Evolutionary conservation across 2,113 vertebrate genomes (phyloP), one percentile per base, ranked within the genome.

Genomic region (Gymnobelideus leadbeateri): DNA sequence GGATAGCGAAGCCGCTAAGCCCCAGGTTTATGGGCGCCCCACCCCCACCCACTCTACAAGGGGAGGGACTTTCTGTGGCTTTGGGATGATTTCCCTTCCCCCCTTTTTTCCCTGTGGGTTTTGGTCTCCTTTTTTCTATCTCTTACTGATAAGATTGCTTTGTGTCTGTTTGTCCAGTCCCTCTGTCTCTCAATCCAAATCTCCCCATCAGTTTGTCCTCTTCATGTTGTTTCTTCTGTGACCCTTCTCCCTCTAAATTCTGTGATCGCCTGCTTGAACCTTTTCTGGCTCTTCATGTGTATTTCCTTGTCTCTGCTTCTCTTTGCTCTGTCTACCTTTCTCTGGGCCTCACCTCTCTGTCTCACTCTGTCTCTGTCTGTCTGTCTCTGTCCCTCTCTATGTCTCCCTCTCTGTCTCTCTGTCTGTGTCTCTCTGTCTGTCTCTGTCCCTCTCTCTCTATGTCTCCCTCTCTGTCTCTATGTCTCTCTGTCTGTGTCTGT

Each of bases 1-100:
- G 92, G 96, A 95, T 77, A 96, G 93, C 89, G 94, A 25, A 95
- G 93, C 51, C 0, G 0, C 89, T 97, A 97, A 97, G 92, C 92
- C 47, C 61, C 89, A 49, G 47, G 90, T 97, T 98, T 96, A 92
- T 51, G 52, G 92, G 93, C n/a, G 55, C 95, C 31, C 25, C 50
- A 16, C 2, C 14, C 46, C 95, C 26, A 19, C 46, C 31, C 2
- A 11, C n/a, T 96, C 0, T 0, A 93, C 92, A 95, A 96, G 94
- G 61, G 1, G 77, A 96, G 95, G 51, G 53, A 92, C 0, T 0
- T 92, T 37, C 91, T 46, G 68, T 52, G 55, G n/a, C 84, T 91
- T 94, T 19, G n/a, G 10, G 54, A 77, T 51, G 49, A 25, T 10
- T 90, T 92, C 49, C 54, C 57, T n/a, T 6, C 26, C 6, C 23